phyloP scores from a whole-genome alignment of 2,113 vertebrate species.

The Copsychus sechellarum region DNA sequence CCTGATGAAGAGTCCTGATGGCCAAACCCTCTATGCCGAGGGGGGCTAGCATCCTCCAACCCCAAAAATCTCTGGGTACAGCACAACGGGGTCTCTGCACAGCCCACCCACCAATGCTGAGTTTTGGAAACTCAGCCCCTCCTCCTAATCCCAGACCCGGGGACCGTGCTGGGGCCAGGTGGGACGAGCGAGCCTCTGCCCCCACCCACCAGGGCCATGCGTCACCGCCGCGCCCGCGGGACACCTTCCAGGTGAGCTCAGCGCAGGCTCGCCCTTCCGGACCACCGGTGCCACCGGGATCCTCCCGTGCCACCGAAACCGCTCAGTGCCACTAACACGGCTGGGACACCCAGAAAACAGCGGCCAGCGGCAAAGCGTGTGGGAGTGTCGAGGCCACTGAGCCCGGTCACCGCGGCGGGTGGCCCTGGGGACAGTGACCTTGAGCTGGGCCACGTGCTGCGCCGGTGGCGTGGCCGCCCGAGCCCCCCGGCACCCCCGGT shows the following conservation, averaged over 20 bases:
- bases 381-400: background rate
- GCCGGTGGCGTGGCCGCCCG: background rate
- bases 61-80: background rate
- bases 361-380: background rate
- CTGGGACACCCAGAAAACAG: background rate
- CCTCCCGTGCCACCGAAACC: background rate
- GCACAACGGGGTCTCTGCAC: background rate
- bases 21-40: background rate
- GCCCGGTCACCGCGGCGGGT: background rate
- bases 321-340: background rate
- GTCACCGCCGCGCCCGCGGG: background rate
- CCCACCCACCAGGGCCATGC: background rate
- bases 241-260: constrained; percentile 38
- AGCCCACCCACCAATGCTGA: background rate
- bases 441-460: background rate
- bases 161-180: rapidly evolving
- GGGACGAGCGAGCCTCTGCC: background rate
- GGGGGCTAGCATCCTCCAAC: background rate
- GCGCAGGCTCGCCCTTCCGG: background rate
- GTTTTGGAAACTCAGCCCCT: background rate
- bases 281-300: background rate
- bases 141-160: background rate
- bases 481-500: background rate
- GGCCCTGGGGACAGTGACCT: constrained; percentile 8
- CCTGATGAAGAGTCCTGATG: background rate